Evolutionary conservation across 2,888 invertebrate species (phyloP), one percentile per base, ranked within the genome.

Genomic region (Lithophane leautieri): DNA sequence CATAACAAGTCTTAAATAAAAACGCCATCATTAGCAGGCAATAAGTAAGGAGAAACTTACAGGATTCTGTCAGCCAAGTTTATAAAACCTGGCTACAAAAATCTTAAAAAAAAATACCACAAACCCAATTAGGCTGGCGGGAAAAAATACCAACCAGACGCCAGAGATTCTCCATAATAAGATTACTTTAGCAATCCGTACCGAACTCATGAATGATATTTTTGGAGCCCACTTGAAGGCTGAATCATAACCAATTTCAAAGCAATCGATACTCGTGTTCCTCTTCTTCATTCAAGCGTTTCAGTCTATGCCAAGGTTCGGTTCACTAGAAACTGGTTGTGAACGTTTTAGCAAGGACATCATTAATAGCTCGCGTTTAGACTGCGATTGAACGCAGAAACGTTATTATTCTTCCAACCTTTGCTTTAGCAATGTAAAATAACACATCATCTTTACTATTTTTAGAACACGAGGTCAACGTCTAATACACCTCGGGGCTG

Each of bases 91-190:
- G 61, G 58, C 67, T 73, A n/a, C 28, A 73, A 77, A 81, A 77
- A 61, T 63, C 42, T 69, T 58, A 56, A 74, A 60, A 70, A 62
- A 56, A 70, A 74, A 78, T 79, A 72, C 74, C 60, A 34, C 65
- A 66, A 71, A 68, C 65, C 83, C 78, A 82, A 87, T 87, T 79
- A 83, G 70, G 74, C 65, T 61, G 34, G 62, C 54, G 75, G 70
- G 80, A 71, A 73, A 67, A 78, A 76, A 76, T 63, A 72, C 58
- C 65, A 76, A 60, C 73, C 78, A 70, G 75, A 61, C 82, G 28
- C 65, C 70, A 79, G 78, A 76, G 67, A 67, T 76, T 79, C 85
- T 85, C 84, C 83, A 82, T 89, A 90, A 90, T 90, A 86, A 90
- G 89, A 89, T 91, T 87, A 87, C 81, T 78, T 83, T 83, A 79